phyloP scores from a whole-genome alignment of 2,113 vertebrate genomes.

The Leptobrachium leishanense region DNA sequence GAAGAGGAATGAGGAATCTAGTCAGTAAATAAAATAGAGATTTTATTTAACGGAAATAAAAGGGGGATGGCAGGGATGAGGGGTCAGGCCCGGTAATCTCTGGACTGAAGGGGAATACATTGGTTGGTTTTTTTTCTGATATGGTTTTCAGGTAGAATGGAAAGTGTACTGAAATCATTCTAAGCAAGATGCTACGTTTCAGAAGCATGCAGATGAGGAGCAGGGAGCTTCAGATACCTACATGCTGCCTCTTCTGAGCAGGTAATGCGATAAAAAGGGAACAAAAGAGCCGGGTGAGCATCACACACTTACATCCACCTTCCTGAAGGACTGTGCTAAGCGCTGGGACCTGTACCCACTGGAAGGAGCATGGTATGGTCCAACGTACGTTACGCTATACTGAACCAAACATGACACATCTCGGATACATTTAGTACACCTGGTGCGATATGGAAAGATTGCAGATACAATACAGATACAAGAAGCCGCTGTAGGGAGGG shows the following conservation, averaged over 20 bases:
- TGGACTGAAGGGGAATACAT: slow-evolving; percentile 6
- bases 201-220: not conserved
- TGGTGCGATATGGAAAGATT: too few relatives aligned
- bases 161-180: not conserved
- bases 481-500: too few relatives aligned
- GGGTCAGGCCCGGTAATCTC: slow-evolving; percentile 19
- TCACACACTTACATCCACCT: not conserved
- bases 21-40: not conserved
- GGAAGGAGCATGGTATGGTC: not conserved
- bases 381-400: too few relatives aligned
- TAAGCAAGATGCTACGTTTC: slow-evolving; percentile 28
- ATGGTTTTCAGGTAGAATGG: slow-evolving; percentile 36
- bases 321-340: not conserved
- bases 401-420: too few relatives aligned
- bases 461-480: too few relatives aligned
- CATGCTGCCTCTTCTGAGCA: slow-evolving; percentile 66
- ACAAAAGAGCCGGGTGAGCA: not conserved
- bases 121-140: slow-evolving; percentile 10
- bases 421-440: too few relatives aligned
- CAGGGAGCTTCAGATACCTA: slow-evolving; percentile 57
- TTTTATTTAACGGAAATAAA: slow-evolving; percentile 33
- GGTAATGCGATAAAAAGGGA: slow-evolving; percentile 59
- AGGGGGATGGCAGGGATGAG: slow-evolving; percentile 49
- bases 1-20: slow-evolving; percentile 37
- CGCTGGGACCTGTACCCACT: too few relatives aligned